These are phyloP conservation scores for Gasterosteus aculeatus DNA, from an alignment of 2,113 vertebrate species.

Conservation along the genomic window DNA sequence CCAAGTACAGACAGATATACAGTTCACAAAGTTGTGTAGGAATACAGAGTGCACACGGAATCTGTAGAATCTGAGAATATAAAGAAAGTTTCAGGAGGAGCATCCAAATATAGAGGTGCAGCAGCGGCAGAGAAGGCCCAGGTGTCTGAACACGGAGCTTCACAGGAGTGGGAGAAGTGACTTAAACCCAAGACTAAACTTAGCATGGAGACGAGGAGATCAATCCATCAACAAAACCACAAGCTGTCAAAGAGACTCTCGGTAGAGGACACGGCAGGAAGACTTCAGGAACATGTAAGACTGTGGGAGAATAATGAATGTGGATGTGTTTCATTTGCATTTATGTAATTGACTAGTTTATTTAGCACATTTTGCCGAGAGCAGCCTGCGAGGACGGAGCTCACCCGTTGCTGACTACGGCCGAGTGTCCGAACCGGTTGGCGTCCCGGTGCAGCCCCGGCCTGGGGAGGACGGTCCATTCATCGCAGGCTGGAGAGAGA, in stretches of 20 bases:
- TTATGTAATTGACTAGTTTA: neutral
- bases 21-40: neutral
- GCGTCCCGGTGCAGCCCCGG: slow-evolving; percentile 84
- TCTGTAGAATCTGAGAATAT: slow-evolving; percentile 2
- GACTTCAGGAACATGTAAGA: slow-evolving; percentile 26
- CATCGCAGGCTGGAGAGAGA: slow-evolving; percentile 84
- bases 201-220: slow-evolving; percentile 31
- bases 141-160: slow-evolving; percentile 25
- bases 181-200: slow-evolving; percentile 39
- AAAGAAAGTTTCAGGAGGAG: slow-evolving; percentile 10
- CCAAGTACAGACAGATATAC: neutral
- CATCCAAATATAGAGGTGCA: slow-evolving; percentile 1
- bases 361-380: neutral
- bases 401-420: slow-evolving; percentile 88
- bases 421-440: slow-evolving; percentile 91
- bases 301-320: neutral
- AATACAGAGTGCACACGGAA: neutral
- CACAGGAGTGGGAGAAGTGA: slow-evolving; percentile 10
- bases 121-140: neutral
- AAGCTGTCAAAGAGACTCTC: neutral
- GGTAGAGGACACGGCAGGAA: slow-evolving; percentile 3
- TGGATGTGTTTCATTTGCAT: neutral
- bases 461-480: slow-evolving; percentile 87
- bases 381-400: neutral
- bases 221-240: slow-evolving; percentile 20